A percentile compares a stretch with the other conserved stretches of the same genome.
Evolutionary conservation across 2,113 vertebrate species (phyloP).

Genomic region (Melierax canorus): DNA sequence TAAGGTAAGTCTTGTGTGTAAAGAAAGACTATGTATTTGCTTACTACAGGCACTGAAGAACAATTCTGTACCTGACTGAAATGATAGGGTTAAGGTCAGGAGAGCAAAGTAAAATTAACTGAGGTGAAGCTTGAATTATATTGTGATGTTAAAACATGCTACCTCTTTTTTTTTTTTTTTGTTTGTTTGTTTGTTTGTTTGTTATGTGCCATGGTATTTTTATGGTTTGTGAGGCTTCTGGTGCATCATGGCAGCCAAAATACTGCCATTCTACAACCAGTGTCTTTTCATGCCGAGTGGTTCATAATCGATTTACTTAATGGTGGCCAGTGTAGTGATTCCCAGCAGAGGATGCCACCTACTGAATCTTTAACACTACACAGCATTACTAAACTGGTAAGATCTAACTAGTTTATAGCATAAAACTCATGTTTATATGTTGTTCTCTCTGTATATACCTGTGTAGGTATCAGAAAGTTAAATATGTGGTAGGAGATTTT

Average conservation of each 20-base stretch:
- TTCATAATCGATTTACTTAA: neutral
- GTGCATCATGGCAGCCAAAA: neutral
- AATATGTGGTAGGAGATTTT: neutral
- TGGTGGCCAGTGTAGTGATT: neutral
- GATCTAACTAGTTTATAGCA: neutral
- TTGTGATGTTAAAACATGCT: neutral
- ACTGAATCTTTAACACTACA: neutral
- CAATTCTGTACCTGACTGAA: neutral
- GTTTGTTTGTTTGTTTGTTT: neutral
- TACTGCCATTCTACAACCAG: neutral
- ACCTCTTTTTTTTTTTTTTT: neutral
- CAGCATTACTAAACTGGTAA: neutral
- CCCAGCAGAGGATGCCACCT: neutral
- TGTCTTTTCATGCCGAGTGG: neutral
- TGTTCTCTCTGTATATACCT: neutral
- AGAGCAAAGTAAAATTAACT: neutral
- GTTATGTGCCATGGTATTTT: neutral
- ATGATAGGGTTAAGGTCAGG: neutral
- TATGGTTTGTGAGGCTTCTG: neutral
- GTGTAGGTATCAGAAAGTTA: neutral
- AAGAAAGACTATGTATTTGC: neutral
- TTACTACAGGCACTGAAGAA: neutral
- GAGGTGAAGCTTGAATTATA: neutral
- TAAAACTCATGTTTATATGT: too few species aligned
- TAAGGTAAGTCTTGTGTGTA: neutral